Evolutionary conservation across 35 echinoderm and acorn worm species (phyloP), one percentile per base, ranked within the genome.

Genomic region (Strongylocentrotus purpuratus): DNA sequence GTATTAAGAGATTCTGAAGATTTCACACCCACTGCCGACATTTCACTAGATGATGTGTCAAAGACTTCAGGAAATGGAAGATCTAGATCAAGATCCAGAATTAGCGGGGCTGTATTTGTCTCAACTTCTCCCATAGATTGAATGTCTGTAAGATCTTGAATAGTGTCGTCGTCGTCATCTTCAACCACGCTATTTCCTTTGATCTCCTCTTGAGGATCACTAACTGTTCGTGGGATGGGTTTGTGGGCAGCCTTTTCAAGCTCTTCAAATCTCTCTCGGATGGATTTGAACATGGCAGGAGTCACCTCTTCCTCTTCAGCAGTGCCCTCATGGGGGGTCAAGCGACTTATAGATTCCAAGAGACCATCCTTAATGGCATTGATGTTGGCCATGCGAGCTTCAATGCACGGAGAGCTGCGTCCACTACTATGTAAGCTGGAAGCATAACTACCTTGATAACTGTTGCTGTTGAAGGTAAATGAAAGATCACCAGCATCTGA

Each of bases 241-340:
- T 98, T 98, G 15, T 96, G 95, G 32, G 94, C 95, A 31, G 97
- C 97, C 85, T 95, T 98, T 90, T 98, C 95, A 60, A 98, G 94
- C 94, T 98, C 97, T 92, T 96, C 92, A 93, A 96, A 96, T 46
- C 97, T 94, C 28, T 98, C 94, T 46, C 95, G 94, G 32, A 98
- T 55, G 5, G 97, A 96, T 92, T 97, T 96, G 45, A 98, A 98
- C 35, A 95, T 86, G 48, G 90, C 78, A 18, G 95, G 88, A 18
- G 94, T 85, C 33, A 94, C 61, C 31, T 45, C 25, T 35, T 95
- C 95, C 32, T 98, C 94, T 20, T 86, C 87, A 9, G 93, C 22
- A 18, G 47, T 85, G 15, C 95, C 90, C 0, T 55, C 78, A 17
- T 58, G 31, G 32, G 86, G 86, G 46, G 86, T 92, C n/a, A 88